Conservation (phyloP, 2,113 vertebrate genomes). For the Alligator sinensis region DNA sequence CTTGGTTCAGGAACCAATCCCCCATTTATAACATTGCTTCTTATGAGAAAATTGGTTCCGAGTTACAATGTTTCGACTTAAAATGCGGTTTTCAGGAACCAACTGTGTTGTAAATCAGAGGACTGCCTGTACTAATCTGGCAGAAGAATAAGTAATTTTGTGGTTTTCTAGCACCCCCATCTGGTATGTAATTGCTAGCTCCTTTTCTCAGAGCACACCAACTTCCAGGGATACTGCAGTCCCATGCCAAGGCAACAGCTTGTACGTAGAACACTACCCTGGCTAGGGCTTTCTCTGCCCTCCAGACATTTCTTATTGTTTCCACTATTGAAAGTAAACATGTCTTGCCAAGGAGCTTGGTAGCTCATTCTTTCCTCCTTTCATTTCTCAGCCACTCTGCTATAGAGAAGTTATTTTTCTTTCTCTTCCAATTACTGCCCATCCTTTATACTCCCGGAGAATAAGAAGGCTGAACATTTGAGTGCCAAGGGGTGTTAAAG, state of each 20-base stretch:
- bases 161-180: background rate
- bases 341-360: accelerated
- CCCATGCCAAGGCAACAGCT: background rate
- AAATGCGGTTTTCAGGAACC: too few species aligned
- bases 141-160: background rate
- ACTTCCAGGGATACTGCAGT: accelerated
- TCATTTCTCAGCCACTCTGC: background rate
- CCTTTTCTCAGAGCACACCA: background rate
- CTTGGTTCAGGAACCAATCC: too few species aligned
- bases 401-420: accelerated
- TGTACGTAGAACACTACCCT: background rate
- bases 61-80: too few species aligned
- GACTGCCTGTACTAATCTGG: background rate
- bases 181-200: background rate
- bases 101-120: too few species aligned
- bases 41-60: too few species aligned
- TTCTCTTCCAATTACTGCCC: background rate
- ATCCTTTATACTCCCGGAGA: accelerated
- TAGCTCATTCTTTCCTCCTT: background rate
- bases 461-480: background rate
- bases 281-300: background rate
- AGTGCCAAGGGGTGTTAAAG: accelerated
- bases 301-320: background rate
- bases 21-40: too few species aligned
- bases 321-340: background rate